A percentile compares a stretch with the other conserved stretches of the same genome.
Conservation (phyloP, 2,113 vertebrate genomes). For the Cyanoderma ruficeps region DNA sequence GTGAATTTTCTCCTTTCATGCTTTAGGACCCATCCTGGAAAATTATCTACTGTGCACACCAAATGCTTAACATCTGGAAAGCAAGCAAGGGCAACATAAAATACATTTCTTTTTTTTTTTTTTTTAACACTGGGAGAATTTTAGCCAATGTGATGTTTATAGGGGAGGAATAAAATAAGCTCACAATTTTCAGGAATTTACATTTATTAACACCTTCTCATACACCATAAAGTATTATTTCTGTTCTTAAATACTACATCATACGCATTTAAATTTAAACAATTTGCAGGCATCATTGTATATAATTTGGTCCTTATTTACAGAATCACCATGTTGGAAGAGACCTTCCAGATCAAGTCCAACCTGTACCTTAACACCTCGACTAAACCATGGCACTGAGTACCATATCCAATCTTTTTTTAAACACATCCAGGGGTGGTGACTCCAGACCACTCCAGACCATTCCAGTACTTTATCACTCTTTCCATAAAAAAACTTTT, state of each 20-base stretch:
- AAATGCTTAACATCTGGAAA: background rate
- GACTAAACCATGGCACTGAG: background rate
- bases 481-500: background rate
- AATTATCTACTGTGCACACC: background rate
- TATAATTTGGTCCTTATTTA: background rate
- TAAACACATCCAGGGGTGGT: background rate
- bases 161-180: background rate
- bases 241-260: background rate
- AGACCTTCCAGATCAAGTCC: background rate
- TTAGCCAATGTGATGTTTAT: background rate
- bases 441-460: background rate
- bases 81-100: background rate
- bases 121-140: rapidly evolving
- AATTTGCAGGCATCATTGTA: background rate
- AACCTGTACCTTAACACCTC: background rate
- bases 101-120: background rate
- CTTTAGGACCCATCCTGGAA: background rate
- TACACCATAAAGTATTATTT: background rate
- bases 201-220: background rate
- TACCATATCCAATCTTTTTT: background rate
- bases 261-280: background rate
- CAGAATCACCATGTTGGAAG: background rate
- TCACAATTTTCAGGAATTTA: background rate
- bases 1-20: background rate
- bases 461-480: background rate